A percentile compares a stretch with the other conserved stretches of the same genome.
phyloP scores from a whole-genome alignment of 2,113 vertebrate species.

The Ceratotherium simum region DNA sequence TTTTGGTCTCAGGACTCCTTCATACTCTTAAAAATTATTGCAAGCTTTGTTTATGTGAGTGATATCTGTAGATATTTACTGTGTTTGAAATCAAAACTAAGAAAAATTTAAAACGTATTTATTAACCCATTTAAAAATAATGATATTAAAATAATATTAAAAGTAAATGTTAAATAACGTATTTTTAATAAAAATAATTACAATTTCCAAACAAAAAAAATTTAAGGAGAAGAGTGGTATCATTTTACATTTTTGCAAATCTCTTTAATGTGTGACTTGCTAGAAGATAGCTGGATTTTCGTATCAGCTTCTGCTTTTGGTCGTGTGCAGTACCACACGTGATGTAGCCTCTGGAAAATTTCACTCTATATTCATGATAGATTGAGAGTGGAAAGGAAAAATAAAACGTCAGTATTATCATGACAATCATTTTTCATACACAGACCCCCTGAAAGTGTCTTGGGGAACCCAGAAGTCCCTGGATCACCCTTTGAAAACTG shows the following conservation, averaged over 20 bases:
- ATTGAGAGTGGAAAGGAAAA: not conserved
- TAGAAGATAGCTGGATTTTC: not conserved
- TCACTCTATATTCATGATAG: not conserved
- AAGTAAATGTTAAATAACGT: not conserved
- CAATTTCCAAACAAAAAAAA: not conserved
- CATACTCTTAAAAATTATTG: not conserved
- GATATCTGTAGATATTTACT: not conserved
- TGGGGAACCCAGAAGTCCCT: not conserved
- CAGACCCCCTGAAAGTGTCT: not conserved
- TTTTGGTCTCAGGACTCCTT: not conserved
- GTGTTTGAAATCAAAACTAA: not conserved
- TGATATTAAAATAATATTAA: not conserved
- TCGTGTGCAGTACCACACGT: not conserved
- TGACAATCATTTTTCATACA: not conserved
- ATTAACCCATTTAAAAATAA: not conserved
- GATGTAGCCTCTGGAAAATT: not conserved
- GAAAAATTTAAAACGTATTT: not conserved
- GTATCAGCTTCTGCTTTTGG: not conserved
- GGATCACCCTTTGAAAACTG: not conserved
- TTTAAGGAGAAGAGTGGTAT: not conserved
- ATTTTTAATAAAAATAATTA: not conserved
- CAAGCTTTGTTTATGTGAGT: not conserved
- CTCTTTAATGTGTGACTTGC: not conserved
- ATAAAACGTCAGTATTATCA: not conserved
- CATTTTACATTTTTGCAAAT: not conserved